phyloP scores from a whole-genome alignment of 2,888 invertebrate species.

The Plutella xylostella region DNA sequence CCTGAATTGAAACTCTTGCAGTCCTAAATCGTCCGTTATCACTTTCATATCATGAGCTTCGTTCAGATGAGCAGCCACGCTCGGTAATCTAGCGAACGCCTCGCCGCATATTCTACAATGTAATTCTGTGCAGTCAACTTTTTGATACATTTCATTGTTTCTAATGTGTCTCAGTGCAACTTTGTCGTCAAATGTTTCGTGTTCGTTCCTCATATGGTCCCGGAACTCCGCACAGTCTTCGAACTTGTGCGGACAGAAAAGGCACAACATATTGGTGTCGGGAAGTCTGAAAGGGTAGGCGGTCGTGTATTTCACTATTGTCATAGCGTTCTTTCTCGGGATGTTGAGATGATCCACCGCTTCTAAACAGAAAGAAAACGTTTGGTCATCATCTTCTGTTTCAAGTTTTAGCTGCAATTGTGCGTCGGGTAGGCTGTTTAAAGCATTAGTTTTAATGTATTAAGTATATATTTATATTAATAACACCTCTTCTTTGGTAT shows the following conservation, averaged over 20 bases:
- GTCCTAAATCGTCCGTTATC: not conserved
- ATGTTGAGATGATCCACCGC: constrained; percentile 22
- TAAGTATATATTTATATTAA: no score
- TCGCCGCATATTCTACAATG: constrained; percentile 33
- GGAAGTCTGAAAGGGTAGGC: constrained; percentile 49
- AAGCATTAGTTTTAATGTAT: no score
- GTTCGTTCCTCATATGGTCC: constrained; percentile 31
- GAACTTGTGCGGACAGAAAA: constrained; percentile 39
- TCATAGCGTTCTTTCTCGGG: constrained; percentile 45
- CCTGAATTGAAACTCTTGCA: constrained; percentile 9
- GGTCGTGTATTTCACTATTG: constrained; percentile 41
- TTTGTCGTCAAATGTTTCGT: no score
- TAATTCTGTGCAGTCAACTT: constrained; percentile 40
- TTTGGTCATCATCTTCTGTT: no score
- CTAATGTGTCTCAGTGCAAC: no score
- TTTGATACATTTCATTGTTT: constrained; percentile 21
- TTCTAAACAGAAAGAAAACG: constrained; percentile 25
- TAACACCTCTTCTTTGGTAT: no score
- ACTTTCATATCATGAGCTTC: not conserved
- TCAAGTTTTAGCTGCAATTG: no score
- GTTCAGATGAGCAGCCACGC: constrained; percentile 29
- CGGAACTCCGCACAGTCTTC: constrained; percentile 33
- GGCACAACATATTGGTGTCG: constrained; percentile 38
- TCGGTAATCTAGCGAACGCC: constrained; percentile 23
- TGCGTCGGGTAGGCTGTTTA: no score